Evolutionary conservation across 2,888 invertebrate species (phyloP), one percentile per base, ranked within the genome.

Genomic region (Artemia sinica): DNA sequence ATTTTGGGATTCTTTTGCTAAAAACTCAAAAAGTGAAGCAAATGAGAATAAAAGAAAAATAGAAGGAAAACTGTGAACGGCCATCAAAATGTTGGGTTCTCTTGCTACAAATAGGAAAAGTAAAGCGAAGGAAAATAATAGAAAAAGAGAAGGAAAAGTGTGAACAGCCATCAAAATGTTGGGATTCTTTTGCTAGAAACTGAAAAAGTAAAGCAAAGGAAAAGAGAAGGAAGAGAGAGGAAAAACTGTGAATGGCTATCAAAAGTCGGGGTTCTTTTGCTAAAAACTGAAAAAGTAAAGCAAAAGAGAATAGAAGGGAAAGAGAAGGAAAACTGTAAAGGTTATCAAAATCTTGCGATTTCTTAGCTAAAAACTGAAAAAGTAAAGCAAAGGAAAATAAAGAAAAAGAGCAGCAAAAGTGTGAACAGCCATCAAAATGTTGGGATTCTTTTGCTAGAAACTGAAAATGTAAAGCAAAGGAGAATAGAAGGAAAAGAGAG

Each of bases 151-250:
- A 28, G 28, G 4, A 28, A 28, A 28, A 28, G 2, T 28, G 28
- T 28, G 4, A 28, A 28, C 4, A 4, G 28, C 4, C 4, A 28
- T n/a, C 13, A n/a, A 41, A 28, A 13, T 66, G 28, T 9, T 13
- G 13, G 10, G 41, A 65, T 65, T 41, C 13, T 14, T 10, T 28
- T n/a, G n/a, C 10, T 14, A n/a, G 3, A 12, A 7, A 48, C 49
- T 66, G 14, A 66, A 11, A 49, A 66, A 49, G 49, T 49, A 66
- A 66, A 49, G 66, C 65, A 28, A 65, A 14, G 5, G 18, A 28
- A 6, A 13, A 65, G 3, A 5, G n/a, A 65, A n/a, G 65, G 48
- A n/a, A 66, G 41, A 66, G 5, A 28, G 28, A 11, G 41, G 48
- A 66, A 18, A n/a, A 6, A 4, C 13, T n/a, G 10, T 49, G 6